Percentiles rank a stretch among this genome's conserved stretches.
These are phyloP conservation scores for Aleiodes leptofemur DNA, from an alignment of 2,888 invertebrate genomes.

Conservation along the genomic window DNA sequence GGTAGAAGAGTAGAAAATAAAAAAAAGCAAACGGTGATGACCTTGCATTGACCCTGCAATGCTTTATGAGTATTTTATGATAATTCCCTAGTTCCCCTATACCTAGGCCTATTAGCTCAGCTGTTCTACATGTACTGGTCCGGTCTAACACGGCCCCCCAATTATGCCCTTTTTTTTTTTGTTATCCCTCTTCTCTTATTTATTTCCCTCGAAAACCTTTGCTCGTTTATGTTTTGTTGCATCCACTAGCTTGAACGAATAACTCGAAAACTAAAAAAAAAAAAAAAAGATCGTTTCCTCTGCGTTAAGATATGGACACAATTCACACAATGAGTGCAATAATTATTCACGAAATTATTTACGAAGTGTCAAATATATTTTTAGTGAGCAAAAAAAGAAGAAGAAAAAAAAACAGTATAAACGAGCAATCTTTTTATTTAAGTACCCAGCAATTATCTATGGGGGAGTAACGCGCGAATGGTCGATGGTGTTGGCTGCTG, in stretches of 20 bases:
- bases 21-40: background rate
- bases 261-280: background rate
- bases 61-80: constrained; percentile 36
- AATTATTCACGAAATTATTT: constrained; percentile 26
- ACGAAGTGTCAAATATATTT: background rate
- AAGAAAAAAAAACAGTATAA: background rate
- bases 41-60: constrained; percentile 36
- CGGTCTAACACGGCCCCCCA: background rate
- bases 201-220: background rate
- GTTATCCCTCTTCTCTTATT: background rate
- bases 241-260: background rate
- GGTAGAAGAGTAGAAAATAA: background rate
- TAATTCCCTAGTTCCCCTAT: constrained; percentile 29
- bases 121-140: constrained; percentile 9
- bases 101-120: constrained; percentile 13
- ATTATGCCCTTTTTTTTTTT: constrained; percentile 16
- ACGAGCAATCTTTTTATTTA: constrained; percentile 27
- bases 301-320: too few relatives aligned
- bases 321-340: background rate
- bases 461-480: constrained; percentile 38
- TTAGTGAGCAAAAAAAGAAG: background rate
- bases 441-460: constrained; percentile 38
- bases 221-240: background rate
- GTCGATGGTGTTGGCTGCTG: constrained; percentile 22
- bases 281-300: background rate